These are phyloP conservation scores for Trichonephila clavipes DNA, from an alignment of 1,140 invertebrate genomes.

Conservation along the genomic window DNA sequence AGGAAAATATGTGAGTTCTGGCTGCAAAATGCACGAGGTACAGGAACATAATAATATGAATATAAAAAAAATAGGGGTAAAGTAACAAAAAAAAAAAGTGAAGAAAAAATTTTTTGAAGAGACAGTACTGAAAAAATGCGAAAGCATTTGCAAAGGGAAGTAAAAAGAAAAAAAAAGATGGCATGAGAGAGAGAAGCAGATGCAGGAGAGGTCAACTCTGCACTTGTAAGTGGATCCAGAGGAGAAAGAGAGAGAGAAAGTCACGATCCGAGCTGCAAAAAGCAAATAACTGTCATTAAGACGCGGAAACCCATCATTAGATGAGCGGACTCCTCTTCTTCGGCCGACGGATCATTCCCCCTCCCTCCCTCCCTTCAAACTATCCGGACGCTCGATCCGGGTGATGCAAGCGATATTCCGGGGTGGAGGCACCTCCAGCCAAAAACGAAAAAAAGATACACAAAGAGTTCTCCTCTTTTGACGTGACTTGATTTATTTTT, in stretches of 20 bases:
- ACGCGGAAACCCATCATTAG: conserved; percentile 72
- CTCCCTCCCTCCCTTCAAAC: background rate
- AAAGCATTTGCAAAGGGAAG: conserved; percentile 61
- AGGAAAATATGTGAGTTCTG: conserved; percentile 1
- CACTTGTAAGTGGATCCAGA: conserved; percentile 63
- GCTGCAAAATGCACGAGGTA: background rate
- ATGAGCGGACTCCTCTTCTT: conserved; percentile 38
- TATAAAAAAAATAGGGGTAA: background rate
- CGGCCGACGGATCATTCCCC: background rate
- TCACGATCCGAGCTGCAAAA: conserved; percentile 64
- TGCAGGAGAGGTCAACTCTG: conserved; percentile 60
- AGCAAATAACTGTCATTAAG: conserved; percentile 75
- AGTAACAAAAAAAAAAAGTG: conserved; percentile 7
- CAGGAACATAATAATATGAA: background rate
- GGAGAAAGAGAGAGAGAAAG: conserved; percentile 57
- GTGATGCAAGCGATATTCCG: conserved; percentile 66
- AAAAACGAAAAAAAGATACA: conserved; percentile 42
- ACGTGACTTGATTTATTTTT: conserved; percentile 33
- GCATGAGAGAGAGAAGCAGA: conserved; percentile 36
- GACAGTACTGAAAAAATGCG: conserved; percentile 60
- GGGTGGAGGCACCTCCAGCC: conserved; percentile 25
- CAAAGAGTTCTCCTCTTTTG: conserved; percentile 54
- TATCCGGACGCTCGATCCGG: conserved; percentile 57
- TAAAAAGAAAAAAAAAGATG: background rate
- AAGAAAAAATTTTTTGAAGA: background rate